Evolutionary conservation across 1,140 invertebrate species (phyloP).

Genomic region (Cherax quadricarinatus): DNA sequence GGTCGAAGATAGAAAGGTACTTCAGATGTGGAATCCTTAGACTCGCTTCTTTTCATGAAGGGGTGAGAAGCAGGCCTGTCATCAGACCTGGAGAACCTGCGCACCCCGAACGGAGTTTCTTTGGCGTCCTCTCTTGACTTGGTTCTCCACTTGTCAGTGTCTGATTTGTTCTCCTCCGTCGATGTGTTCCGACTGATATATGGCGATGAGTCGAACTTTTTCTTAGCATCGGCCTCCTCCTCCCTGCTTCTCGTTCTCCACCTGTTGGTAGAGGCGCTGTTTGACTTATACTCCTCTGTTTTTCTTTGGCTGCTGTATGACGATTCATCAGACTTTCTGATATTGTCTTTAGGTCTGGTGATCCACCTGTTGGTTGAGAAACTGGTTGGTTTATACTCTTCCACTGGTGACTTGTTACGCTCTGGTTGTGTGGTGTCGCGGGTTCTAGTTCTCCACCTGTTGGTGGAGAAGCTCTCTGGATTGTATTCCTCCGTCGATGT

Average conservation of each 20-base stretch:
- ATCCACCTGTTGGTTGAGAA: constrained; percentile 42
- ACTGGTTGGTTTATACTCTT: constrained; percentile 37
- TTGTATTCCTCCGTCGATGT: constrained; percentile 33
- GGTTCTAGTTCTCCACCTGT: constrained; percentile 45
- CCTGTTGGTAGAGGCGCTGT: constrained; percentile 15
- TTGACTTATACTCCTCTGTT: constrained; percentile 11
- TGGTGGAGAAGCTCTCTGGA: constrained; percentile 45
- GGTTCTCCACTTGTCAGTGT: constrained; percentile 17
- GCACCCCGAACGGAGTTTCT: constrained; percentile 38
- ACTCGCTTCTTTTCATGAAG: constrained; percentile 39
- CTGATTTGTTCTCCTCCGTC: not conserved
- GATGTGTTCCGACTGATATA: constrained; percentile 14
- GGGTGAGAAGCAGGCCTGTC: constrained; percentile 12
- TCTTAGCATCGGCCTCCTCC: not conserved
- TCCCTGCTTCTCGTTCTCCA: constrained; percentile 19
- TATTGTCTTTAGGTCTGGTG: not conserved
- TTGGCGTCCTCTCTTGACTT: constrained; percentile 1
- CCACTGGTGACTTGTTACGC: not conserved
- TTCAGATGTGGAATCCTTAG: constrained; percentile 10
- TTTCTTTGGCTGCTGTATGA: not conserved
- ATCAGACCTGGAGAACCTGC: not conserved
- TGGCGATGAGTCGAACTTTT: not conserved
- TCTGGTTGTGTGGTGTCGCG: not conserved
- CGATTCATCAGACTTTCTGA: not conserved
- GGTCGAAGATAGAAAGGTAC: constrained; percentile 41